phyloP scores from a whole-genome alignment of 2,797 vertebrate species.

The Muscicapa striata region DNA sequence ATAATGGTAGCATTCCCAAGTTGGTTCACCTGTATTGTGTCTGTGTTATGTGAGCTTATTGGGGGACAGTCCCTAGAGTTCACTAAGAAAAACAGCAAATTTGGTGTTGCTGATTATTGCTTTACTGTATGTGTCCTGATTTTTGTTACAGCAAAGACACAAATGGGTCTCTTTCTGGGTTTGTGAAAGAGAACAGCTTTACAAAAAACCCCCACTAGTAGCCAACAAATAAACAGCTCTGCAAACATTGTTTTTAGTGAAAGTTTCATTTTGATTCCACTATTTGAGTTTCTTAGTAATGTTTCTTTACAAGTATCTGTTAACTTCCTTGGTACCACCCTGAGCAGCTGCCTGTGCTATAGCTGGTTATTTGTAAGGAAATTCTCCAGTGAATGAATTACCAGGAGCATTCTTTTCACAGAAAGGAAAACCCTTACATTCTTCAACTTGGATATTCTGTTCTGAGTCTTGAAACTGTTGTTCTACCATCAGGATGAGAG shows the following conservation, averaged over 20 bases:
- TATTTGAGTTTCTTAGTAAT: not conserved
- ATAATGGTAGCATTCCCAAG: not conserved
- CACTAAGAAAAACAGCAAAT: not conserved
- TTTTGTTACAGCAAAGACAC: not conserved
- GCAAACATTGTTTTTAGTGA: not conserved
- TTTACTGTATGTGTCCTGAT: not conserved
- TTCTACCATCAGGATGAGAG: not conserved
- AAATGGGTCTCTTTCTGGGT: not conserved
- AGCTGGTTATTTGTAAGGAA: not conserved
- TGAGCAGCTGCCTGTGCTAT: not conserved
- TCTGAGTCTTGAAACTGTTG: not conserved
- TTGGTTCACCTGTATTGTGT: not conserved
- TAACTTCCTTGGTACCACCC: not conserved
- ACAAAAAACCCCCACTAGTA: not conserved
- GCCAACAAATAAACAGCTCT: not conserved
- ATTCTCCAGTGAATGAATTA: conserved; percentile 1
- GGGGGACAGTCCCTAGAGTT: not conserved
- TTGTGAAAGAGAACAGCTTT: not conserved
- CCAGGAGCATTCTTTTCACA: not conserved
- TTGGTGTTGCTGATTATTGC: not conserved
- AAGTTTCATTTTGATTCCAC: not conserved
- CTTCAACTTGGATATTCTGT: not conserved
- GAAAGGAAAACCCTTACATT: not conserved
- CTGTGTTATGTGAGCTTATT: not conserved
- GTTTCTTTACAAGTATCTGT: not conserved